phyloP scores from a whole-genome alignment of 2,113 vertebrate genomes.

The Cyprinodon brontotheroides region DNA sequence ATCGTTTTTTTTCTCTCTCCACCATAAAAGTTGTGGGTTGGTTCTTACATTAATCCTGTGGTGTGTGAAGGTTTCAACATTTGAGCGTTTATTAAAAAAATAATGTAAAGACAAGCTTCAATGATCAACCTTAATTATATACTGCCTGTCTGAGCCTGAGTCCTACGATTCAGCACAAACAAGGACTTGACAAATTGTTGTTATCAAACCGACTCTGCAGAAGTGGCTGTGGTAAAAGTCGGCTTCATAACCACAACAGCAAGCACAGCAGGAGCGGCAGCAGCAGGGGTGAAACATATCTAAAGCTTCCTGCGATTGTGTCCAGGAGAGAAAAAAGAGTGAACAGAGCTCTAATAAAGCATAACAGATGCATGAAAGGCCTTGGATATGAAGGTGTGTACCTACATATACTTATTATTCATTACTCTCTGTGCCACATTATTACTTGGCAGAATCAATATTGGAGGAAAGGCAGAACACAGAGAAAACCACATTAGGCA shows the following conservation, averaged over 20 bases:
- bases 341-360: conserved; percentile 62
- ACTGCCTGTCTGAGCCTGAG: conserved; percentile 31
- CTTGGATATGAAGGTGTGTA: conserved; percentile 52
- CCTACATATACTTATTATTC: conserved; percentile 75
- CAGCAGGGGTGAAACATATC: conserved; percentile 41
- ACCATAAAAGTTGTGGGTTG: conserved; percentile 26
- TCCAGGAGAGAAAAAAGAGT: conserved; percentile 14
- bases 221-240: conserved; percentile 32
- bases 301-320: conserved; percentile 46
- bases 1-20: not conserved
- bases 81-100: conserved; percentile 38
- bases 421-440: conserved; percentile 70
- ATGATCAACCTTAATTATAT: conserved; percentile 61
- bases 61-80: conserved; percentile 33
- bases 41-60: conserved; percentile 27
- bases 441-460: conserved; percentile 76
- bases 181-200: conserved; percentile 60
- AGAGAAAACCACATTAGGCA: conserved; percentile 60
- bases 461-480: conserved; percentile 50
- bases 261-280: conserved; percentile 9
- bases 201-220: conserved; percentile 41
- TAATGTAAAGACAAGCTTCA: conserved; percentile 41
- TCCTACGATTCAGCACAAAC: conserved; percentile 61
- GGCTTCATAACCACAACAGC: conserved; percentile 32
- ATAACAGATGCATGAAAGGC: conserved; percentile 59